Evolutionary conservation across 2,113 vertebrate species (phyloP).

Genomic region (Rhinichthys klamathensis): DNA sequence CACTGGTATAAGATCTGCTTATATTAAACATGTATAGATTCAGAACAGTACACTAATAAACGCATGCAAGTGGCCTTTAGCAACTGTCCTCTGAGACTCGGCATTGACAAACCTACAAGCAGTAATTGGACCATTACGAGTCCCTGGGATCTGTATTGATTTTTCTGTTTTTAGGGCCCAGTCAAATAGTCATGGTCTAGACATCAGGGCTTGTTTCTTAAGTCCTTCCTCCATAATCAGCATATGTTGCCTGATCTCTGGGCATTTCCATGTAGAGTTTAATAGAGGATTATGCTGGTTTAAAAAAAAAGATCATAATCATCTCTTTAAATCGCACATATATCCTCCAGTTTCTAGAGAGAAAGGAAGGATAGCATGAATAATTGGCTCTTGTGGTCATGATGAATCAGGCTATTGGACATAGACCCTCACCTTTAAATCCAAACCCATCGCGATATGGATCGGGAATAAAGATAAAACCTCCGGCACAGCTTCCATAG

Average conservation of each 20-base stretch:
- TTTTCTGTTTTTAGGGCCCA: slow-evolving; percentile 68
- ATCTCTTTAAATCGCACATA: slow-evolving; percentile 15
- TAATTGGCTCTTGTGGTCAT: neutral
- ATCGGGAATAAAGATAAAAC: neutral
- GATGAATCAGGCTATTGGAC: slow-evolving; percentile 16
- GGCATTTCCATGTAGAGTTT: slow-evolving; percentile 56
- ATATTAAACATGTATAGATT: neutral
- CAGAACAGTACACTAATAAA: slow-evolving; percentile 21
- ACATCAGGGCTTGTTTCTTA: slow-evolving; percentile 66
- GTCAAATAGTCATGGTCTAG: slow-evolving; percentile 71
- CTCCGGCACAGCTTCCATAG: slow-evolving; percentile 14
- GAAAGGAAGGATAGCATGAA: neutral
- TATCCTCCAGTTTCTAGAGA: slow-evolving; percentile 45
- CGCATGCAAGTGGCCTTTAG: slow-evolving; percentile 60
- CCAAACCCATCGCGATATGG: neutral
- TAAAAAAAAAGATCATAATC: slow-evolving; percentile 60
- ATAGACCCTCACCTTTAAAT: slow-evolving; percentile 8
- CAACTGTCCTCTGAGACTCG: slow-evolving; percentile 67
- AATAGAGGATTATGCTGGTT: slow-evolving; percentile 45
- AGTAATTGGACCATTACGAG: slow-evolving; percentile 76
- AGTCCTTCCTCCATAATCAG: slow-evolving; percentile 42
- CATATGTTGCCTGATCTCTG: slow-evolving; percentile 58
- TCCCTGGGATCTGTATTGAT: slow-evolving; percentile 71
- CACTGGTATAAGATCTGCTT: neutral
- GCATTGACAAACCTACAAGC: slow-evolving; percentile 76